Evolutionary conservation across 2,797 vertebrate species (phyloP).

Genomic region (Dryobates pubescens): DNA sequence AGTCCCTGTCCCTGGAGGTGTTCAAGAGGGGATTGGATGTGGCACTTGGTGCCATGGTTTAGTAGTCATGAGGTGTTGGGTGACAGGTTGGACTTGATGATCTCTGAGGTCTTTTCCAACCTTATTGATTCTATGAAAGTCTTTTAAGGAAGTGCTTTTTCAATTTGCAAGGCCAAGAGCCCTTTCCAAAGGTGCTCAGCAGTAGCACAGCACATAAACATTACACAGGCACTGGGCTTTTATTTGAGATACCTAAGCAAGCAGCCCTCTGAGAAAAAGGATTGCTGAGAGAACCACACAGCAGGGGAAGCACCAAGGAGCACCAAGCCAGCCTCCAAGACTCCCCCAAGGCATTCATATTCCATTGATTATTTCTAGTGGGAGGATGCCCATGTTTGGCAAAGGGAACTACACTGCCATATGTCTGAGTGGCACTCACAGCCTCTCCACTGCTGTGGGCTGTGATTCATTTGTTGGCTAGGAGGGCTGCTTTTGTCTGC

Average conservation of each 20-base stretch:
- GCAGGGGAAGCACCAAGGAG: neutral
- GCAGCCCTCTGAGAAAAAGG: neutral
- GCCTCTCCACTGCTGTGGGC: neutral
- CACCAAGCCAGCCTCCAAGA: neutral
- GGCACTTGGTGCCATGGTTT: no score
- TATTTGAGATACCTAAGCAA: neutral
- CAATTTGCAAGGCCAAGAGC: neutral
- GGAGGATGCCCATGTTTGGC: constrained; percentile 10
- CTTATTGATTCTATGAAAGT: neutral
- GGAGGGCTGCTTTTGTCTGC: neutral
- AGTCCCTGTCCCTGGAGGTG: no score
- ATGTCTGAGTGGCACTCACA: neutral
- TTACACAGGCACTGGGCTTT: neutral
- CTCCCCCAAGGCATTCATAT: neutral
- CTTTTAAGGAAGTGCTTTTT: neutral
- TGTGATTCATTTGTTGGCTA: neutral
- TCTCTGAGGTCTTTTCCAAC: no score
- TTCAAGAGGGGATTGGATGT: no score
- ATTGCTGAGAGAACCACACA: neutral
- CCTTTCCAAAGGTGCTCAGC: neutral
- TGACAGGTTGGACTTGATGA: no score
- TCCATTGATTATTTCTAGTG: neutral
- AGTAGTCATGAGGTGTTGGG: no score
- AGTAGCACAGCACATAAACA: neutral
- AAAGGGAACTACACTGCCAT: neutral